Evolutionary conservation across 2,113 vertebrate species (phyloP).

Genomic region (Ahaetulla prasina): DNA sequence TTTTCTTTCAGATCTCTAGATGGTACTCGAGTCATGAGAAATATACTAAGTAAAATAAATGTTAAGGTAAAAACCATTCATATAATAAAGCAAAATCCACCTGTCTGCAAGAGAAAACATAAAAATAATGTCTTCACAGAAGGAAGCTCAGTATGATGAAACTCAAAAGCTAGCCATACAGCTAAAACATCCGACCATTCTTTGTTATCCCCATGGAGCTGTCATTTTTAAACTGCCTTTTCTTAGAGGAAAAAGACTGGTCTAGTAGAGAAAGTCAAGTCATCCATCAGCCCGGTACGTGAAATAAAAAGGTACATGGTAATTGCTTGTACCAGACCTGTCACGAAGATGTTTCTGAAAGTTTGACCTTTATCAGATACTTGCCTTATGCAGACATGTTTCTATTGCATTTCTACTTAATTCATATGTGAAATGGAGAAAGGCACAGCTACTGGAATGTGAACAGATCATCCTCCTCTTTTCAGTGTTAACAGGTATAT

Average conservation of each 20-base stretch:
- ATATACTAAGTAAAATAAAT: background rate
- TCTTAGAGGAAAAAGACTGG: background rate
- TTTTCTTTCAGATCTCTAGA: background rate
- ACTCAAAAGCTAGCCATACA: background rate
- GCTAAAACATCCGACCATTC: background rate
- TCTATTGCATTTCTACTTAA: slow-evolving; percentile 22
- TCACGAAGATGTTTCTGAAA: slow-evolving; percentile 23
- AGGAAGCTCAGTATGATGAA: background rate
- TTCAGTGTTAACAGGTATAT: background rate
- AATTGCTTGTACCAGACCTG: slow-evolving; percentile 6
- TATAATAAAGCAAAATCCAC: background rate
- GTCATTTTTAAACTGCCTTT: background rate
- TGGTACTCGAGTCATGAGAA: background rate
- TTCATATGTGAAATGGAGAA: slow-evolving; percentile 33
- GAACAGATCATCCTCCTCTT: slow-evolving; percentile 22
- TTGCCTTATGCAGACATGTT: background rate
- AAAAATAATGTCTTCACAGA: background rate
- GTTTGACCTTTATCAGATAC: slow-evolving; percentile 32
- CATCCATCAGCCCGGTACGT: background rate
- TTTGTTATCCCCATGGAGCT: background rate
- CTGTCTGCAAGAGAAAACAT: background rate
- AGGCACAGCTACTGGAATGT: slow-evolving; percentile 26
- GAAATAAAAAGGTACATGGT: slow-evolving; percentile 32
- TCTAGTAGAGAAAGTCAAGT: slow-evolving; percentile 11
- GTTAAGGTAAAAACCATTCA: background rate